Evolutionary conservation across 1,140 invertebrate genomes (phyloP).

Genomic region (Pantala flavescens): DNA sequence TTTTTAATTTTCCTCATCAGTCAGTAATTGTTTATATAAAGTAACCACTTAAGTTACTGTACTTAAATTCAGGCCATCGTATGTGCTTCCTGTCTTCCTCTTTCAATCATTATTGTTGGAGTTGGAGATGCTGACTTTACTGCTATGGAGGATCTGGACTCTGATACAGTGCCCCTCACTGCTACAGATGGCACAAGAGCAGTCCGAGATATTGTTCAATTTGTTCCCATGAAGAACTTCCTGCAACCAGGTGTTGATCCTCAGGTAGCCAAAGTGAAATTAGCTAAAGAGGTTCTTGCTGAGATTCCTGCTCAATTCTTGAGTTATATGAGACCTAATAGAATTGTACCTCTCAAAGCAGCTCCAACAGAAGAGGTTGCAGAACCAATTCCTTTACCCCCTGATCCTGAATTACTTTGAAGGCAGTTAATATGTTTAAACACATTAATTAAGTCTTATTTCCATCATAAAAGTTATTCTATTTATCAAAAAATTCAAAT

Average conservation of each 20-base stretch:
- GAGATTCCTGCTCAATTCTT: conserved; percentile 50
- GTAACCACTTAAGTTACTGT: background rate
- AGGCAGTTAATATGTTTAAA: too few species aligned
- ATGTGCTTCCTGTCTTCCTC: conserved; percentile 42
- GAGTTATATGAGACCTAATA: conserved; percentile 44
- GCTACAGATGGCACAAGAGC: conserved; percentile 36
- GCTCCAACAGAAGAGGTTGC: conserved; percentile 26
- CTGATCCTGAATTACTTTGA: conserved; percentile 25
- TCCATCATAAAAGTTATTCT: too few species aligned
- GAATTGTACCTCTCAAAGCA: conserved; percentile 34
- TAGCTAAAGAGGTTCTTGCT: conserved; percentile 50
- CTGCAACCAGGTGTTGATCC: conserved; percentile 25
- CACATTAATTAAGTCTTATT: too few species aligned
- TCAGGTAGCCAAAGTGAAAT: conserved; percentile 28
- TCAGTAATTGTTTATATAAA: too few species aligned
- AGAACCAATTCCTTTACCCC: conserved; percentile 24
- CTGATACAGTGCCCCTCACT: conserved; percentile 40
- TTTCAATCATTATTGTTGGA: conserved; percentile 52
- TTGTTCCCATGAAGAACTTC: conserved; percentile 46
- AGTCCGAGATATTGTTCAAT: conserved; percentile 49
- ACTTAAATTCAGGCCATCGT: conserved; percentile 34
- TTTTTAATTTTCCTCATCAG: too few species aligned
- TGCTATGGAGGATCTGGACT: conserved; percentile 48
- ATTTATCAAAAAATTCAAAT: too few species aligned
- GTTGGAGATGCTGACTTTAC: conserved; percentile 48